Conservation (phyloP, 2,888 invertebrate genomes). For the Sphaerophoria taeniata region DNA sequence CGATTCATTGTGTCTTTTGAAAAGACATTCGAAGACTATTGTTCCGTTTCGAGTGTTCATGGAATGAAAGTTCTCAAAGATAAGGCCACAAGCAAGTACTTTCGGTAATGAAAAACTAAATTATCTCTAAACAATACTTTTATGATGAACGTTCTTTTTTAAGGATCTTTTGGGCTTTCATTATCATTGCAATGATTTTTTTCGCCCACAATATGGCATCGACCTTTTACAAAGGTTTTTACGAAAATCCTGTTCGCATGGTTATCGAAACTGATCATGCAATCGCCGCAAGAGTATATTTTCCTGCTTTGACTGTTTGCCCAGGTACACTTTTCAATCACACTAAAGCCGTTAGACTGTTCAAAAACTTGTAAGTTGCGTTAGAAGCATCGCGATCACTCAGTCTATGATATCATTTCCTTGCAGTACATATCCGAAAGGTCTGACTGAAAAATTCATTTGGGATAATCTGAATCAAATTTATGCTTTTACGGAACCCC, state of each 20-base stretch:
- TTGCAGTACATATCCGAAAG: conserved; percentile 7
- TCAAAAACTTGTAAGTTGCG: conserved; percentile 18
- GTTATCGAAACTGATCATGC: conserved; percentile 84
- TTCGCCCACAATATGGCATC: neutral
- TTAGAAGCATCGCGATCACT: neutral
- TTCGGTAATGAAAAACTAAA: conserved; percentile 75
- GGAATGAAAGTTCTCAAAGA: conserved; percentile 80
- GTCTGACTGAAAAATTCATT: conserved; percentile 5
- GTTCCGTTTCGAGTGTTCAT: conserved; percentile 79
- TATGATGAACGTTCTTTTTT: neutral
- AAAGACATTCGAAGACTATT: conserved; percentile 79
- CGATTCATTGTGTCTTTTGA: conserved; percentile 15
- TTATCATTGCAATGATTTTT: conserved; percentile 3
- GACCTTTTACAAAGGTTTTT: conserved; percentile 84
- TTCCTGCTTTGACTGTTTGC: conserved; percentile 85
- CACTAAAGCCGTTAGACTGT: conserved; percentile 74
- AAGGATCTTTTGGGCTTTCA: conserved; percentile 16
- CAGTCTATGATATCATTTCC: neutral
- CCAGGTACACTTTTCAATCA: conserved; percentile 79
- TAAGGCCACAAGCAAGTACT: conserved; percentile 77
- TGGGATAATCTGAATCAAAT: conserved; percentile 75
- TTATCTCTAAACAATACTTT: too few relatives aligned
- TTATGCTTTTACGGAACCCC: conserved; percentile 78
- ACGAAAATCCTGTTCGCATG: conserved; percentile 84
- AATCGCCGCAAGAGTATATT: conserved; percentile 82